Evolutionary conservation across 2,888 invertebrate genomes (phyloP), one percentile per base, ranked within the genome.

Genomic region (Lepidonotus clava): DNA sequence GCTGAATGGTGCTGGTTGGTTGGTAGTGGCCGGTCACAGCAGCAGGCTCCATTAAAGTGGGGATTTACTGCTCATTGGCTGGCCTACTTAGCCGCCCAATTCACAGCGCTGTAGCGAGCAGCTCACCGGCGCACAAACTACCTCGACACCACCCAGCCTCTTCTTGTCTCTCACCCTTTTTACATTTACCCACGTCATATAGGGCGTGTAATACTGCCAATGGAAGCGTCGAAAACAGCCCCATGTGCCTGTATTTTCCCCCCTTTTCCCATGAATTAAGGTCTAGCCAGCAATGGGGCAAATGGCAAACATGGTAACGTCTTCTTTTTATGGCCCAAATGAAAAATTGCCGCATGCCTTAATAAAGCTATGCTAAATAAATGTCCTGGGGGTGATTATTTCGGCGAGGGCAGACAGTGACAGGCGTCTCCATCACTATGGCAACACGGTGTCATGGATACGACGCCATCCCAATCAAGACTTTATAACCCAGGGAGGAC

Each of bases 361-460:
- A 71, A 36, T 71, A 38, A 34, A 71, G 36, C 71, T 1, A 34
- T 71, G 71, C 28, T 61, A 61, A 28, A 61, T 61, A 61, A 61
- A 61, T 61, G 61, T 4, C 61, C 21, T 24, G 4, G 28, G 28
- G 61, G 24, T 24, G 28, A 24, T 61, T 11, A 61, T 1, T 61
- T 24, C 28, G 24, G 61, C 14, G 11, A 32, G 28, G 11, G 28
- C 11, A 38, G 71, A 71, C 71, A 71, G 18, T 18, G 71, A n/a
- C 36, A 71, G 38, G 71, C 21, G n/a, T 38, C 34, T 71, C 18
- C 36, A 36, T 71, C 71, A 71, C 71, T 38, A 71, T 71, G 71
- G 71, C 18, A 71, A 71, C 71, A 71, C 71, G n/a, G 6, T 34
- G n/a, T 38, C 14, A 36, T 71, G 38, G 36, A 34, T 38, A 18